Conservation (phyloP, 2,113 vertebrate species). For the Urocitellus parryii region DNA sequence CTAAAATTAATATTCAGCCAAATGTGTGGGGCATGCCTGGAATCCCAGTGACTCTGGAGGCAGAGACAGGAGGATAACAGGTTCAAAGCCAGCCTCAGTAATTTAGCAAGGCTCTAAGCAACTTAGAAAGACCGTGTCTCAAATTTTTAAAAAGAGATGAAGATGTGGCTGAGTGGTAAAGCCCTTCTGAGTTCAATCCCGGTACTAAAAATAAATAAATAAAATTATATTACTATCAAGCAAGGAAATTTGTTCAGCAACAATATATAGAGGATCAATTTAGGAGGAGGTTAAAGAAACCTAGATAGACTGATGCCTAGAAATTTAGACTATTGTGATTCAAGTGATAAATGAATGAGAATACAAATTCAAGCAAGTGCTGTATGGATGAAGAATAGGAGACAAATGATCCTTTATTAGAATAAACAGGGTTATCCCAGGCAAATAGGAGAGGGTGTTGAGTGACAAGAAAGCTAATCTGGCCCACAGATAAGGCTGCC, state of each 20-base stretch:
- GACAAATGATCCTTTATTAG: neutral
- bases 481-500: neutral
- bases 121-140: too few relatives aligned
- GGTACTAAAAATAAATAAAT: too few relatives aligned
- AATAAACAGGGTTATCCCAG: neutral
- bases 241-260: neutral
- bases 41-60: too few relatives aligned
- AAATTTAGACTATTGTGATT: neutral
- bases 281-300: neutral
- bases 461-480: neutral
- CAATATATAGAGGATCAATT: neutral
- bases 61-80: too few relatives aligned
- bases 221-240: neutral
- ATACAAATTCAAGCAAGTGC: neutral
- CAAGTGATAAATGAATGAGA: neutral
- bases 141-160: too few relatives aligned
- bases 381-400: neutral
- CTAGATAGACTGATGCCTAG: neutral
- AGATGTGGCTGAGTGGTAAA: too few relatives aligned
- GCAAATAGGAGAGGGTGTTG: neutral
- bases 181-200: too few relatives aligned
- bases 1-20: neutral
- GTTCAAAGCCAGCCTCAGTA: too few relatives aligned
- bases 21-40: too few relatives aligned
- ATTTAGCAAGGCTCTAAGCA: too few relatives aligned